Evolutionary conservation across 92 coral and sea anemone genomes (phyloP), one percentile per base, ranked within the genome.

Genomic region (Epizoanthus stellaris): DNA sequence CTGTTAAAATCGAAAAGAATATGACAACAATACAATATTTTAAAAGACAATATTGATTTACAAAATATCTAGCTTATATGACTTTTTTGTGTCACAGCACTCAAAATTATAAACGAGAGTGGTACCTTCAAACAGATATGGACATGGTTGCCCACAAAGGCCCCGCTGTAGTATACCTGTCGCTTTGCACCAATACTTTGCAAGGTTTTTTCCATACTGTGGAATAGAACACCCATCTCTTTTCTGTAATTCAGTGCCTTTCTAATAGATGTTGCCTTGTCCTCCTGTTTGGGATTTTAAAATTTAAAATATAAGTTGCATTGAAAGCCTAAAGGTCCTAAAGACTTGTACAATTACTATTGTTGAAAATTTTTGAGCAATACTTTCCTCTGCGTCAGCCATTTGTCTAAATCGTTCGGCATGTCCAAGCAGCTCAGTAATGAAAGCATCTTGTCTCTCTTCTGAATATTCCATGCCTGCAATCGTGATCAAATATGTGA

Each of bases 81-180:
- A 30, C 36, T 30, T 30, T 30, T 30, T 30, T 30, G 36, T 30
- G 36, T 30, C 36, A 30, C 36, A 30, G 36, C 36, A 30, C 67
- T 62, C 67, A 15, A 62, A 21, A 15, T 64, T 19, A 10, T 17
- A 7, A 64, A 23, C 23, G 5, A 23, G 70, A 64, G 30, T 64
- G 21, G 6, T 68, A 68, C 73, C 73, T 70, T n/a, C 30, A 83
- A 52, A 62, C 87, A 84, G 3, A 61, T 57, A 20, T 84, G 39
- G 49, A 84, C 80, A 71, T 84, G 87, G 43, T 84, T 84, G 14
- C 71, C 80, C 14, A 73, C 59, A 84, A 72, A 83, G 16, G 54
- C 40, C 11, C 62, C 67, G 38, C 87, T 83, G 60, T 83, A 66
- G 17, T 54, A 71, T 3, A 57, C 80, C 36, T 68, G 86, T n/a